Evolutionary conservation across 2,797 vertebrate species (phyloP), one percentile per base, ranked within the genome.

Genomic region (Dermochelys coriacea): DNA sequence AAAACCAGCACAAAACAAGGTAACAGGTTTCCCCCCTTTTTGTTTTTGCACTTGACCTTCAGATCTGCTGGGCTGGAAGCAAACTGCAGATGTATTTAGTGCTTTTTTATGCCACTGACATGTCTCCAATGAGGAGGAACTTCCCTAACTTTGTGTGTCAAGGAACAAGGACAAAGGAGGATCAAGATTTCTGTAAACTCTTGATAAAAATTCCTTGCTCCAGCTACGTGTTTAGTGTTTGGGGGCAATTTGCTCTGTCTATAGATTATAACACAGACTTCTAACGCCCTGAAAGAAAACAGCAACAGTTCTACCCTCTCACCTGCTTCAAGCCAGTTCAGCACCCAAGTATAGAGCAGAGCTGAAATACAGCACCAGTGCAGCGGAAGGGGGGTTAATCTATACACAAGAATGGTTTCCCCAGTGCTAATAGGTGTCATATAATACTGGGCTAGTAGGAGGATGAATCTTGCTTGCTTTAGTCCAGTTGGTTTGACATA

Each of bases 71-170:
- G 29, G 90, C 88, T 82, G 31, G 86, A 78, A 37, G 59, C 51
- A 74, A 95, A 82, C 18, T 86, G 54, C 74, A 84, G 59, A 78
- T 41, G 37, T 23, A 78, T 87, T 84, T 71, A 84, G 59, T 95
- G 51, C 12, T 55, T 85, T 79, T 78, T n/a, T 27, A 45, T 31
- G 25, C 4, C 11, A 25, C 78, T 18, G 8, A 27, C 11, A 31
- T 82, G 29, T 25, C 51, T 52, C 64, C 52, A 45, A 23, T 80
- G 50, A 89, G 59, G 51, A 86, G 21, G 31, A 4, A 6, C 47
- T 83, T 29, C 41, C 25, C 34, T 8, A 94, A 45, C 0, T 0
- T 21, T 45, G 19, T 21, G 16, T 85, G 27, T 3, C 41, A 0
- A 0, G 27, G 16, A 1, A 1, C 12, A n/a, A 81, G 41, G 92